Conservation (phyloP, 2,113 vertebrate genomes). For the Phrynosoma blainvillii region DNA sequence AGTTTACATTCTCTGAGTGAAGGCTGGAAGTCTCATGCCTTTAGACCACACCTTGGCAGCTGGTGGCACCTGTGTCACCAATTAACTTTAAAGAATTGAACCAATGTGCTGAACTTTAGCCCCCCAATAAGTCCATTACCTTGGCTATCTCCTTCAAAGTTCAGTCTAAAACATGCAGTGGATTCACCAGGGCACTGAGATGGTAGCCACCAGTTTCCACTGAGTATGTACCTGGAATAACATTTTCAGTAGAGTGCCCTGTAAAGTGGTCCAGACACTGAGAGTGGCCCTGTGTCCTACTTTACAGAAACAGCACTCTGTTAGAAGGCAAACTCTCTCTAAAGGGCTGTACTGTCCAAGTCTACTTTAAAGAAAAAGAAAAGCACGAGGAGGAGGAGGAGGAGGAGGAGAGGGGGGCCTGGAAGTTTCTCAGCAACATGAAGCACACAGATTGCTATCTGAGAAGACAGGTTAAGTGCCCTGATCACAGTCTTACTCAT, state of each 20-base stretch:
- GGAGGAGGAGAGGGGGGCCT: neutral
- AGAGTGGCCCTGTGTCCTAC: neutral
- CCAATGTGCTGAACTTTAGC: too few species aligned
- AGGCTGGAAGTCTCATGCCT: neutral
- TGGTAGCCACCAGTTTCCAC: neutral
- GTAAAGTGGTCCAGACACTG: neutral
- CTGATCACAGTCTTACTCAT: neutral
- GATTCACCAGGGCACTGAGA: too few species aligned
- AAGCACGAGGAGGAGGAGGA: neutral
- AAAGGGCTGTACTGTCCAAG: neutral
- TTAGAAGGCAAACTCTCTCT: neutral
- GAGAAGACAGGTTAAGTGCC: neutral
- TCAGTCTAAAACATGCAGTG: too few species aligned
- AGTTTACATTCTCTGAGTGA: neutral
- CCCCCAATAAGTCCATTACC: too few species aligned
- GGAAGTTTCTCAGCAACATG: neutral
- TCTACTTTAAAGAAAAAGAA: neutral
- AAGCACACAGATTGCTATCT: neutral
- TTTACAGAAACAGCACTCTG: neutral
- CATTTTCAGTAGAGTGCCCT: neutral
- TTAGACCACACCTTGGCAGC: too few species aligned
- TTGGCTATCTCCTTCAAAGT: too few species aligned
- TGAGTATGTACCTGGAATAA: neutral
- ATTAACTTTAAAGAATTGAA: too few species aligned
- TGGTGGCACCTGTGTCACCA: too few species aligned